Conservation (phyloP, 1,140 invertebrate genomes). For the Aphaenogaster floridana region DNA sequence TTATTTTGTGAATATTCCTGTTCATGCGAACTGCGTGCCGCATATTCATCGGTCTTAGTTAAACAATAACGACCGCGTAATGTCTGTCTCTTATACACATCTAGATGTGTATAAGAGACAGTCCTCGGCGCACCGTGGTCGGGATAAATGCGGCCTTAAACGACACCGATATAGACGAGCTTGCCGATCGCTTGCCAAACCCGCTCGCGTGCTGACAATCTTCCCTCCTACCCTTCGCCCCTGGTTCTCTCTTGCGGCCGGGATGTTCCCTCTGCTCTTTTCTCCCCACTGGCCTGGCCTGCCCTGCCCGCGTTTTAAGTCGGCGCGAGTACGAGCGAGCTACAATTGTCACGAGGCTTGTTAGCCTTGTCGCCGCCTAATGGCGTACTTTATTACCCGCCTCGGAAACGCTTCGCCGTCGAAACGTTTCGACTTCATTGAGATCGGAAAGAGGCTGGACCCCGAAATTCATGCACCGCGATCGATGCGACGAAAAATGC, state of each 20-base stretch:
- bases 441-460: not conserved
- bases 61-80: no score
- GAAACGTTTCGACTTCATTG: constrained; percentile 34
- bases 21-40: no score
- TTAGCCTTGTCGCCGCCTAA: constrained; percentile 84
- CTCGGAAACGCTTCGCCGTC: constrained; percentile 17
- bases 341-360: constrained; percentile 85
- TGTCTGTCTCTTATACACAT: no score
- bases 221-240: constrained; percentile 41
- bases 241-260: constrained; percentile 52
- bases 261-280: constrained; percentile 34
- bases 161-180: constrained; percentile 85
- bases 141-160: constrained; percentile 85
- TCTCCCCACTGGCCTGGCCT: constrained; percentile 32
- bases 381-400: constrained; percentile 84
- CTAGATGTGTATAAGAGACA: no score
- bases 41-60: no score
- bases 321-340: constrained; percentile 81
- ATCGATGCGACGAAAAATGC: not conserved
- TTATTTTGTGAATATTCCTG: no score
- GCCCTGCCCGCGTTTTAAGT: constrained; percentile 79
- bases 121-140: constrained; percentile 79
- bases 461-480: not conserved
- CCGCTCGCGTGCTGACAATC: constrained; percentile 68
- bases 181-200: constrained; percentile 85